A percentile compares a stretch with the other conserved stretches of the same genome.
Conservation (phyloP, 2,888 invertebrate species). For the Pelosia muscerda region DNA sequence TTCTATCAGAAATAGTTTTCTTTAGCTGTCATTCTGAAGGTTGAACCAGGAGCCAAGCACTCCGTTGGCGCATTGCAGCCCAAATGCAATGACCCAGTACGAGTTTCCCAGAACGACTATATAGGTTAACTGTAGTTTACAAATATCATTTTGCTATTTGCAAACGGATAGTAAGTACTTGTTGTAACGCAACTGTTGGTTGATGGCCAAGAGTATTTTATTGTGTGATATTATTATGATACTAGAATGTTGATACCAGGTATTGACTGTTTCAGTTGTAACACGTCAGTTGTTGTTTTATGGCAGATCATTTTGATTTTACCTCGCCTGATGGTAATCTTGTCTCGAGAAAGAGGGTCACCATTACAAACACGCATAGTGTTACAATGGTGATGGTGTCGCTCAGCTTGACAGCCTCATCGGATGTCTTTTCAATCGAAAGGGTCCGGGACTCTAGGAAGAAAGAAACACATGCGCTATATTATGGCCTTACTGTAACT, state of each 20-base stretch:
- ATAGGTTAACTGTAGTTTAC: constrained; percentile 47
- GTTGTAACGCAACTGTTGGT: constrained; percentile 17
- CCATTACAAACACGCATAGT: too few relatives aligned
- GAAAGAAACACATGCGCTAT: too few relatives aligned
- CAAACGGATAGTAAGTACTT: constrained; percentile 19
- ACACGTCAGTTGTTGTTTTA: too few relatives aligned
- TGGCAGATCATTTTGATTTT: too few relatives aligned
- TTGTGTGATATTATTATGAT: neutral
- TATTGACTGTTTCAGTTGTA: too few relatives aligned
- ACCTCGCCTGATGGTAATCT: too few relatives aligned
- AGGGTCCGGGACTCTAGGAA: too few relatives aligned
- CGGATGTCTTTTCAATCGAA: too few relatives aligned
- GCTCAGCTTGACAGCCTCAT: too few relatives aligned
- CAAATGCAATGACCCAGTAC: constrained; percentile 51
- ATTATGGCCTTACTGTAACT: too few relatives aligned
- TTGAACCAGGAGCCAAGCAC: constrained; percentile 43
- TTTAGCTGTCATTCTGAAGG: constrained; percentile 44
- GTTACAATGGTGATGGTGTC: too few relatives aligned
- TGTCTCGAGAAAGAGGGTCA: too few relatives aligned
- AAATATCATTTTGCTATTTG: constrained; percentile 24
- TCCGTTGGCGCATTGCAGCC: constrained; percentile 60
- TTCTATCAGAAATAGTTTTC: constrained; percentile 27
- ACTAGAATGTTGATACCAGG: neutral
- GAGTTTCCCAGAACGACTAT: constrained; percentile 48
- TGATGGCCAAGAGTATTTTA: constrained; percentile 17